Evolutionary conservation across 1,140 invertebrate genomes (phyloP), one percentile per base, ranked within the genome.

Genomic region (Rhagoletis pomonella): DNA sequence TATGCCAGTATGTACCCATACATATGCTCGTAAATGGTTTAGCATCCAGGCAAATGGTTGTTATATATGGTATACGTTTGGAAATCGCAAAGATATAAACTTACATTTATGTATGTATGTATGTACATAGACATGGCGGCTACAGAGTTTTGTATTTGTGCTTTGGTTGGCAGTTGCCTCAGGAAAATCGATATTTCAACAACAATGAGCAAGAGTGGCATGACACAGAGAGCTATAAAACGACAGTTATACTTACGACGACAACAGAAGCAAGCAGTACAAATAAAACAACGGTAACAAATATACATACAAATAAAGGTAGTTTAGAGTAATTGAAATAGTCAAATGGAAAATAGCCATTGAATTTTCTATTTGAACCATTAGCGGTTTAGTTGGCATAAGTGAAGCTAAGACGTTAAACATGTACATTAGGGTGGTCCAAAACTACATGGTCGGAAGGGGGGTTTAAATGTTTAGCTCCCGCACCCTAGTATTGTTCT

Each of bases 121-220:
- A 55, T 19, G 55, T 29, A 12, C 47, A 58, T 12, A 81, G n/a
- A 10, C 50, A 81, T 29, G 14, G 47, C 47, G n/a, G 44, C 47
- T 55, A 19, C 50, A 81, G 19, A 42, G 2, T 55, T 5, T 10
- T 58, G 73, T 81, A 81, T 50, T 81, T 7, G 73, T 81, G 73
- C 39, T 42, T 50, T 14, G 14, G 47, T 58, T 81, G n/a, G 73
- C 19, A 14, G 44, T 77, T 29, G 69, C 42, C 69, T 47, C 44
- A 77, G 73, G 73, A 81, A 81, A 81, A 81, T 81, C 73, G 47
- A 81, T 81, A 81, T 55, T 55, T 10, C 73, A 58, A 81, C 29
- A 29, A 81, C 73, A 81, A 81, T 81, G n/a, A 81, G 47, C 6
- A n/a, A 29, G 73, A 81, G 44, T 81, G 19, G 17, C n/a, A 29